Evolutionary conservation across 2,113 vertebrate genomes (phyloP), one percentile per base, ranked within the genome.

Genomic region (Chamaea fasciata): DNA sequence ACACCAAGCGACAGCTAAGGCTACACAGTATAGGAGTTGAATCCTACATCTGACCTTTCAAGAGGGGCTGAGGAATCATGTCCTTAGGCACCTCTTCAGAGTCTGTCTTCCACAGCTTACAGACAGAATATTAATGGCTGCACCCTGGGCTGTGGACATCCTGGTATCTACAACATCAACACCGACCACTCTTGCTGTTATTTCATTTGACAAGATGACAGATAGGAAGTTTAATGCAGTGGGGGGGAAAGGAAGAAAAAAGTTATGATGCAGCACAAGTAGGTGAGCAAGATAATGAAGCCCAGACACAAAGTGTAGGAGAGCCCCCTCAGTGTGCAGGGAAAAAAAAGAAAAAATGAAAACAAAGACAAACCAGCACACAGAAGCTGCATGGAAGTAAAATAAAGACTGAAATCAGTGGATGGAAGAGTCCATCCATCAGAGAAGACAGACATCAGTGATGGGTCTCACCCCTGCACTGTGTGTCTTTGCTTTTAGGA

Each of bases 51-150:
- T 87, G 94, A 90, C 90, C 92, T 94, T 92, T 83, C 84, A 65
- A 80, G 50, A 83, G 42, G 42, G 60, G 35, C 89, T 76, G 87
- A 87, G 77, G 82, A 94, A 76, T 71, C 84, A n/a, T 35, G 71
- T 69, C 80, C 44, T 92, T 23, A 75, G 81, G 44, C 49, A 4
- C 37, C 44, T 70, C 68, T 91, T 60, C 35, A 11, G 73, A 90
- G 31, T 13, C 62, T 50, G 62, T 33, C 77, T 82, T 71, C 63
- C 53, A 57, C 69, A 55, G 41, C 39, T 85, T 60, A 63, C 3
- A 3, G 76, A 50, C 68, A 80, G 67, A 89, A 64, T 76, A 89
- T 73, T 76, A 87, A 83, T 26, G 80, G 62, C 13, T 82, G 87
- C 44, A 60, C 46, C 27, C 75, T 23, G 59, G 50, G 67, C 75